Percentiles rank a stretch among this genome's conserved stretches.
Conservation (phyloP, 2,113 vertebrate species). For the Apaloderma vittatum region DNA sequence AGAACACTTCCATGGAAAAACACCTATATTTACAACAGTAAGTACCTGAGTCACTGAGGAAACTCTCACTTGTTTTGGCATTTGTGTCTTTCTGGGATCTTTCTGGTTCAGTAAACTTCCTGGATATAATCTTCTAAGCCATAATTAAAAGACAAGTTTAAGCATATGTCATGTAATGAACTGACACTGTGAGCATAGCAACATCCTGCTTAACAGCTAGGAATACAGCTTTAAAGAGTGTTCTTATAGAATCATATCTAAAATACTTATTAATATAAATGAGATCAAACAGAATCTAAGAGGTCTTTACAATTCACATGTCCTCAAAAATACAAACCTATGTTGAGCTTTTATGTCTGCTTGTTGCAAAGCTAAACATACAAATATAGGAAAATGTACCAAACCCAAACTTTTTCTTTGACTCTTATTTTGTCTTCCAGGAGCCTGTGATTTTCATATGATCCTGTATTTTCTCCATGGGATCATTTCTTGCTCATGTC, state of each 20-base stretch:
- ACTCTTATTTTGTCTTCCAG: neutral
- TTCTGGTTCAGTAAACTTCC: neutral
- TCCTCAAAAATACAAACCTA: neutral
- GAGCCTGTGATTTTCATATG: neutral
- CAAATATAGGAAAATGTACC: neutral
- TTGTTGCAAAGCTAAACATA: neutral
- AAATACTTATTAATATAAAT: neutral
- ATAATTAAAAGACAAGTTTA: conserved; percentile 1
- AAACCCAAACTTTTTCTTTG: neutral
- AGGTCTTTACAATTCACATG: rapidly evolving
- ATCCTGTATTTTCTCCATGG: neutral
- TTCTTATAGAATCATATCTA: neutral
- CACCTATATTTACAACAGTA: neutral
- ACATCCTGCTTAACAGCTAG: neutral
- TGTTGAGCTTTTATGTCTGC: neutral
- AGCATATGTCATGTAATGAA: neutral
- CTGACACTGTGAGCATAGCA: neutral
- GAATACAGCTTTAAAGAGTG: neutral
- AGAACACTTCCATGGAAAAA: neutral
- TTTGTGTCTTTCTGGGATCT: neutral
- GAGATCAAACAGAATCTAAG: neutral
- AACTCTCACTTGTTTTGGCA: neutral
- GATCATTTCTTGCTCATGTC: neutral
- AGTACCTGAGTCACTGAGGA: neutral
- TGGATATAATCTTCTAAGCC: neutral